Evolutionary conservation across 1,140 invertebrate genomes (phyloP), one percentile per base, ranked within the genome.

Genomic region (Whitmania pigra): DNA sequence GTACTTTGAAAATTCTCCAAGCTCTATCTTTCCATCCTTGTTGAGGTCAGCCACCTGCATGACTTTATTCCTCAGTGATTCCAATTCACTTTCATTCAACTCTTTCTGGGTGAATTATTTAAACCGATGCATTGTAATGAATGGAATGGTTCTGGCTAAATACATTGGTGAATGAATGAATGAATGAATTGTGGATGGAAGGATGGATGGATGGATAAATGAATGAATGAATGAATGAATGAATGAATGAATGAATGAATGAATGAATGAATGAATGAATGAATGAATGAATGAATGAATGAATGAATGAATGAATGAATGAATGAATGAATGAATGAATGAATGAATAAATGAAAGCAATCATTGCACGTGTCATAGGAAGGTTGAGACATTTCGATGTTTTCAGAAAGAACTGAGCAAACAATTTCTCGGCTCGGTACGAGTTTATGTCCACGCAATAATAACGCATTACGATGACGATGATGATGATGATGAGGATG

Each of bases 261-360:
- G 69, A 71, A 71, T 71, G 69, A 71, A 71, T 71, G 69, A 68
- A 71, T 71, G 69, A 68, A 71, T 70, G 69, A 68, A 71, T 70
- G 69, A 68, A 71, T 70, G 69, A 71, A 71, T 71, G 69, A 71
- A 71, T 68, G 69, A 71, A 70, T 69, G 69, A 71, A 71, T 69
- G 69, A 71, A 71, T 71, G 69, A 71, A 71, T 71, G 69, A 71
- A 71, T 71, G 69, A 71, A 71, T 71, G 69, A 71, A 71, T 70
- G 69, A 68, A 71, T 70, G 69, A 68, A 69, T 70, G 69, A 68
- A 71, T 71, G 69, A 68, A 71, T 71, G 69, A 68, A 17, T 71
- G 69, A 71, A 71, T 68, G 69, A 71, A 71, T 68, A 55, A 71
- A 53, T 67, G 57, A 71, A 71, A 69, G 69, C 22, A 63, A 27